phyloP scores from a whole-genome alignment of 1,140 invertebrate species.

The Caenorhabditis tropicalis region DNA sequence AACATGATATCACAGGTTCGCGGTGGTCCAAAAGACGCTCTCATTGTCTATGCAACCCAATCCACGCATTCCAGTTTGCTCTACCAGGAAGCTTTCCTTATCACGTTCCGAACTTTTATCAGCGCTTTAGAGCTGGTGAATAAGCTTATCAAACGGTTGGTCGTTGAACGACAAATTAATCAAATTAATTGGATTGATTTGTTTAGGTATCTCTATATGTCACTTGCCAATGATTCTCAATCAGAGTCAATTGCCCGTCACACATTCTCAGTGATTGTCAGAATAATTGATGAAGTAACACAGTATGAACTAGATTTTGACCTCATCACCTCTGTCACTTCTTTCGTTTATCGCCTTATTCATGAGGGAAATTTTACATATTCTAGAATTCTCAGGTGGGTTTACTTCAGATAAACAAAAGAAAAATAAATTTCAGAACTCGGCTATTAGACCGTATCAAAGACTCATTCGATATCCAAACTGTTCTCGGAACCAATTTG shows the following conservation, averaged over 20 bases:
- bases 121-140: slow-evolving; percentile 64
- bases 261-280: slow-evolving; percentile 66
- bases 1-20: slow-evolving; percentile 61
- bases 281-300: slow-evolving; percentile 66
- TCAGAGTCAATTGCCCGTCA: slow-evolving; percentile 60
- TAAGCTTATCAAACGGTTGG: slow-evolving; percentile 64
- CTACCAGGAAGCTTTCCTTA: slow-evolving; percentile 69
- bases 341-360: slow-evolving; percentile 66
- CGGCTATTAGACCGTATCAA: slow-evolving; percentile 62
- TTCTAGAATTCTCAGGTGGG: slow-evolving; percentile 61
- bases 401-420: not conserved
- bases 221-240: slow-evolving; percentile 45
- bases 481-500: slow-evolving; percentile 24
- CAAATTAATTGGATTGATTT: not conserved
- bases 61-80: slow-evolving; percentile 61
- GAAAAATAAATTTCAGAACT: slow-evolving; percentile 51
- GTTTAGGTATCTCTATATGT: slow-evolving; percentile 64
- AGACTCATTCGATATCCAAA: slow-evolving; percentile 39
- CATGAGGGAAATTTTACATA: slow-evolving; percentile 61
- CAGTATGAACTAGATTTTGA: slow-evolving; percentile 59
- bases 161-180: not conserved
- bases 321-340: slow-evolving; percentile 61
- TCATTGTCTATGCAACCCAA: slow-evolving; percentile 67
- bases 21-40: slow-evolving; percentile 66
- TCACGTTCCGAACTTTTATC: slow-evolving; percentile 66